Evolutionary conservation across 2,888 invertebrate genomes (phyloP).

Genomic region (Lysandra coridon): DNA sequence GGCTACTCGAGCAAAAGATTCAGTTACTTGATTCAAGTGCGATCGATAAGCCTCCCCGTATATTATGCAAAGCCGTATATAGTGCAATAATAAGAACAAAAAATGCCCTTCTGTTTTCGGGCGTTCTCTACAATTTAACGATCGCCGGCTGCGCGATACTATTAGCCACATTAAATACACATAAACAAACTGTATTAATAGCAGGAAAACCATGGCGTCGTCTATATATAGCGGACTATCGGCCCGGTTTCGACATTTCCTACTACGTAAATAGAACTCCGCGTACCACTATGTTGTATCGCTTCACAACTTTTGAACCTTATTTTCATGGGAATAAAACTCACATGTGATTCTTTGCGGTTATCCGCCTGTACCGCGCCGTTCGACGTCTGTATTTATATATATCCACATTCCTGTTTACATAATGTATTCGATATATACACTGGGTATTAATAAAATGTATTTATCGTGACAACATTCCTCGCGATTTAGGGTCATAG

Average conservation of each 20-base stretch:
- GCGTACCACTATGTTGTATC: not conserved
- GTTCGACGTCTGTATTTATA: not conserved
- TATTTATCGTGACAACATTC: not conserved
- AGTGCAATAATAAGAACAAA: no score
- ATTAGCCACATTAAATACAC: not conserved
- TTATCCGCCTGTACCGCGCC: not conserved
- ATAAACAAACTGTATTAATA: conserved; percentile 23
- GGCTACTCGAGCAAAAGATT: no score
- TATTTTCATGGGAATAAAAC: not conserved
- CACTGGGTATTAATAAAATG: conserved; percentile 8
- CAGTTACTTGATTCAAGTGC: no score
- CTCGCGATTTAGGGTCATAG: not conserved
- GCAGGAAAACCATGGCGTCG: conserved; percentile 18
- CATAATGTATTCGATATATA: conserved; percentile 3
- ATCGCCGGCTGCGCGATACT: not conserved
- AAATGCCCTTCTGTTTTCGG: not conserved
- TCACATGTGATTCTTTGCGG: not conserved
- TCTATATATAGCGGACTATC: conserved; percentile 13
- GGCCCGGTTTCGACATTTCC: conserved; percentile 31
- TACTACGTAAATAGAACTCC: conserved; percentile 26
- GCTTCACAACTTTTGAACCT: not conserved
- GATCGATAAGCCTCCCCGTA: no score
- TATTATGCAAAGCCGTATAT: no score
- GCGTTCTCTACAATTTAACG: not conserved
- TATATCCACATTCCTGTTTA: not conserved